Conservation (phyloP, 2,113 vertebrate species). For the Kobus ellipsiprymnus region DNA sequence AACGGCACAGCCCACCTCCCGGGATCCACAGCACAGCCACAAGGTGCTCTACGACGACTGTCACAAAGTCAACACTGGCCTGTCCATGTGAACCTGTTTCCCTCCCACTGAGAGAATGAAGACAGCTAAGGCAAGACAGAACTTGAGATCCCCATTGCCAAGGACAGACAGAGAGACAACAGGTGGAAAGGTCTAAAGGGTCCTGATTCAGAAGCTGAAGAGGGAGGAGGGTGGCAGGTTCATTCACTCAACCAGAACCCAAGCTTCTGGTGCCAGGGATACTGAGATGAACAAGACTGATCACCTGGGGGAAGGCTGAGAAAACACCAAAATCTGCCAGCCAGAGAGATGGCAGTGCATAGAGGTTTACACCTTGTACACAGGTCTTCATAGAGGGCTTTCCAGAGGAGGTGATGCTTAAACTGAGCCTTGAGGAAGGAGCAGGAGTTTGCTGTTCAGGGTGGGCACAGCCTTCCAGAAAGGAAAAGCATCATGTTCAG, state of each 20-base stretch:
- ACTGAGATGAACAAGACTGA: not conserved
- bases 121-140: not conserved
- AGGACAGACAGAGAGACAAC: not conserved
- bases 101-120: not conserved
- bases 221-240: not conserved
- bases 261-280: not conserved
- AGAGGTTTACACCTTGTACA: not conserved
- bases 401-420: not conserved
- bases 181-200: not conserved
- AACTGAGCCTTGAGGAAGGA: not conserved
- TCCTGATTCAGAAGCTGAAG: not conserved
- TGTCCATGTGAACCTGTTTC: not conserved
- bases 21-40: not conserved
- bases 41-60: fast-evolving
- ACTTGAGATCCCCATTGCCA: not conserved
- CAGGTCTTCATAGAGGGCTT: not conserved
- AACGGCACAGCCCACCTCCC: not conserved
- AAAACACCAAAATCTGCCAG: not conserved
- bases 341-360: fast-evolving
- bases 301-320: not conserved
- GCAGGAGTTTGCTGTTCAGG: not conserved
- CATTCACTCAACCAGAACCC: not conserved
- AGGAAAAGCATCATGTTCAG: too few relatives aligned
- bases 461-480: not conserved
- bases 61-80: fast-evolving